Evolutionary conservation across 2,888 invertebrate genomes (phyloP), one percentile per base, ranked within the genome.

Genomic region (Siphlonurus alternatus): DNA sequence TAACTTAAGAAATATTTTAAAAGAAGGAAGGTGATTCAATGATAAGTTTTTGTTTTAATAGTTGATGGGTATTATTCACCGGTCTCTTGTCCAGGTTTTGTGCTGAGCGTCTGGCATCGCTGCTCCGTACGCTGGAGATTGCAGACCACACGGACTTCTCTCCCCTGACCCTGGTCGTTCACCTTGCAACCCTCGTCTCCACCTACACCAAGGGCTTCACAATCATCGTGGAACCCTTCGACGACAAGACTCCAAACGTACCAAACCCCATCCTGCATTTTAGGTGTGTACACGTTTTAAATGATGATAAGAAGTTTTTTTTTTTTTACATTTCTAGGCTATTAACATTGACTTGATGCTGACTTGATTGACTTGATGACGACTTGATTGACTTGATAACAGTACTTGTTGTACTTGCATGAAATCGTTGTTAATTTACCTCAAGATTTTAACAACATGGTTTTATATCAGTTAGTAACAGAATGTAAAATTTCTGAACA

Each of bases 201-300:
- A 97, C 98, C 0, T 99, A 99, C 73, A 93, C 94, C 0, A 93
- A 89, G 78, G 98, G 98, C 1, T 99, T 99, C 76, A 93, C 93
- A 0, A 87, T 99, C 67, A 97, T 99, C 69, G 89, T 99, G 20
- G 99, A 99, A 76, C 99, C 99, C 0, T 96, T 92, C 74, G 98
- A 99, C 74, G 96, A 97, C 72, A 91, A 87, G 75, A 88, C 92
- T 0, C 92, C 93, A 0, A 91, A 90, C 0, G 90, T 93, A 7
- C 85, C 89, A 1, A 94, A 94, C 76, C 93, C 93, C 0, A 85
- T 93, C 66, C 74, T 93, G 67, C 88, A 93, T 76, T 89, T 87
- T 71, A 81, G 83, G 84, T 84, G 69, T 77, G 77, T 68, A 10
- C 19, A 59, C 5, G 59, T 20, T 20, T 59, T 10, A 20, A 59